A percentile compares a stretch with the other conserved stretches of the same genome.
These are phyloP conservation scores for Pantala flavescens DNA, from an alignment of 1,140 invertebrate species.

Conservation along the genomic window DNA sequence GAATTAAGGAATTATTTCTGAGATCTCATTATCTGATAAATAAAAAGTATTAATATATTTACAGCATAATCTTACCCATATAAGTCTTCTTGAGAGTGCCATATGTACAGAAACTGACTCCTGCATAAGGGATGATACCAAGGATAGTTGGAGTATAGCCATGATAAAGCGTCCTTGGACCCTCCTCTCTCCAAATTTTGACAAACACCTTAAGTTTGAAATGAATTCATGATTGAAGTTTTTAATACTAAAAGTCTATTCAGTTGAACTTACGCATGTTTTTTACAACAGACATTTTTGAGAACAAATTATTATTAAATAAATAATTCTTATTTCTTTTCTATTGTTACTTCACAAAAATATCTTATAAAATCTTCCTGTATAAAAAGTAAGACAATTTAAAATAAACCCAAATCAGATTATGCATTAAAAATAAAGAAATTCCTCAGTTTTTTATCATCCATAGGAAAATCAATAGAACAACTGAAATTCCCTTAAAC, in stretches of 20 bases:
- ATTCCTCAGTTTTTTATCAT: too few species aligned
- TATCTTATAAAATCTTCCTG: too few species aligned
- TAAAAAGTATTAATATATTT: neutral
- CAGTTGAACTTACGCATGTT: neutral
- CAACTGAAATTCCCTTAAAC: too few species aligned
- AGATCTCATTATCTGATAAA: too few species aligned
- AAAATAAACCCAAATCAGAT: too few species aligned
- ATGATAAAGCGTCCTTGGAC: constrained; percentile 65
- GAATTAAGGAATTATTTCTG: too few species aligned
- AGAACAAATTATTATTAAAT: neutral
- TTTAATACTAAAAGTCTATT: constrained; percentile 11
- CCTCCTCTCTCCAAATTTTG: constrained; percentile 72
- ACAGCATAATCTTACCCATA: constrained; percentile 45
- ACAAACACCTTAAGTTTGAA: constrained; percentile 58
- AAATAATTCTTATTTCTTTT: too few species aligned
- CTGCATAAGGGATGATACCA: constrained; percentile 94
- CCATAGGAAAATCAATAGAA: too few species aligned
- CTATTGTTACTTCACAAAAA: too few species aligned
- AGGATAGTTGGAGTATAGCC: constrained; percentile 85
- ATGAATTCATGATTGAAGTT: too few species aligned
- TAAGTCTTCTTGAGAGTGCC: constrained; percentile 82
- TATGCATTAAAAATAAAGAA: too few species aligned
- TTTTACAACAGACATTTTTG: neutral
- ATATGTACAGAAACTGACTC: constrained; percentile 94
- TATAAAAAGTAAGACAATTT: too few species aligned